Evolutionary conservation across 2,888 invertebrate species (phyloP).

Genomic region (Coenonympha arcania): DNA sequence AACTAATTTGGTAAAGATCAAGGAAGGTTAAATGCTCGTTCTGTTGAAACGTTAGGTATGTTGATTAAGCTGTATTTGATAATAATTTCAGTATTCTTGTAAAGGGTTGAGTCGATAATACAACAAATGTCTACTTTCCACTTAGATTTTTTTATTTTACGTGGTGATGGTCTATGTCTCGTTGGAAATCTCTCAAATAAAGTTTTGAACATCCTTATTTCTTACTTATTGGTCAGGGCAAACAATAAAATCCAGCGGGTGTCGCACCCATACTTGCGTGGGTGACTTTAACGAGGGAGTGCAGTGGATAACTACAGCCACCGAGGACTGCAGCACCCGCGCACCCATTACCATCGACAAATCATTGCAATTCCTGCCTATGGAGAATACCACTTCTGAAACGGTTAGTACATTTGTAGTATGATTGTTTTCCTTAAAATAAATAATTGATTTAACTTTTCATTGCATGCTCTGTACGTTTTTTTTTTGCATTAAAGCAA

Average conservation of each 20-base stretch:
- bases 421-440: not conserved
- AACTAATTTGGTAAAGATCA: conserved; percentile 1
- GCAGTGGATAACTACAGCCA: conserved; percentile 44
- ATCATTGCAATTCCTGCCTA: conserved; percentile 2
- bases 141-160: too few relatives aligned
- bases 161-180: too few relatives aligned
- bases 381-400: conserved; percentile 15
- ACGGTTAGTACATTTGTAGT: conserved; percentile 9
- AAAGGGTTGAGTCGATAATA: too few relatives aligned
- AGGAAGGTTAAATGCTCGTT: not conserved
- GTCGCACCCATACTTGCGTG: conserved; percentile 42
- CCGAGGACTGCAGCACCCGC: conserved; percentile 34
- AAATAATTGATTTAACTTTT: too few relatives aligned
- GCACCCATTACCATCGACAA: conserved; percentile 15
- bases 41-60: not conserved
- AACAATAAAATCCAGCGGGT: conserved; percentile 11
- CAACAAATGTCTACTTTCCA: too few relatives aligned
- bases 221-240: conserved; percentile 6
- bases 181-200: too few relatives aligned
- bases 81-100: too few relatives aligned
- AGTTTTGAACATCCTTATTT: too few relatives aligned
- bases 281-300: conserved; percentile 65
- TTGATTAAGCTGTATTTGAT: not conserved
- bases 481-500: not conserved
- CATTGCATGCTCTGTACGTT: not conserved